Percentiles rank a stretch among this genome's conserved stretches.
Conservation (phyloP, 1,140 invertebrate genomes). For the Tetragonula clypearis region DNA sequence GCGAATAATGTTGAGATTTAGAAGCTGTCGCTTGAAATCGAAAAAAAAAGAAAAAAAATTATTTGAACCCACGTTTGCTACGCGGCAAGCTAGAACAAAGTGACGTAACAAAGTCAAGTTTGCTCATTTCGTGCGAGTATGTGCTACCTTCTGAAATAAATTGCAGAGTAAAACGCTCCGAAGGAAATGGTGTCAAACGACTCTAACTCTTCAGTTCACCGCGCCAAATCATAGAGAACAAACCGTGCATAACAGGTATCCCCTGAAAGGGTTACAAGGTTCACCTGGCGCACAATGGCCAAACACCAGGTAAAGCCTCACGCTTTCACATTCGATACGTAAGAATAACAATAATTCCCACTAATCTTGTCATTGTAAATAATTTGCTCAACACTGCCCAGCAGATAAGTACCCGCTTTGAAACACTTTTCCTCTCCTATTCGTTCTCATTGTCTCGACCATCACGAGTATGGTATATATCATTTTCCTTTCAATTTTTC, state of each 20-base stretch:
- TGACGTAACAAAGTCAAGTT: too few relatives aligned
- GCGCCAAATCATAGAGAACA: neutral
- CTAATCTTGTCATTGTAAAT: constrained; percentile 57
- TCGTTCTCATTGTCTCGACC: neutral
- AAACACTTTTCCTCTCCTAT: neutral
- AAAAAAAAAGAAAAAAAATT: too few relatives aligned
- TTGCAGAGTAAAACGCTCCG: neutral
- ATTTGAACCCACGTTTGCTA: too few relatives aligned
- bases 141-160: too few relatives aligned
- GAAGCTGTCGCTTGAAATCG: too few relatives aligned
- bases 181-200: neutral
- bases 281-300: constrained; percentile 26
- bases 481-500: too few relatives aligned
- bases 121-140: too few relatives aligned
- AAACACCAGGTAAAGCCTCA: constrained; percentile 48
- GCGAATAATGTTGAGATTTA: too few relatives aligned
- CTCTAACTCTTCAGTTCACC: neutral
- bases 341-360: constrained; percentile 63
- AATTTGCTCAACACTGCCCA: neutral
- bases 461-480: neutral
- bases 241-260: constrained; percentile 42
- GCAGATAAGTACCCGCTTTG: too few relatives aligned
- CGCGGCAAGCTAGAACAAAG: too few relatives aligned
- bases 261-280: constrained; percentile 53
- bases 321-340: constrained; percentile 35